Evolutionary conservation across 2,113 vertebrate species (phyloP), one percentile per base, ranked within the genome.

Genomic region (Tachysurus fulvidraco): DNA sequence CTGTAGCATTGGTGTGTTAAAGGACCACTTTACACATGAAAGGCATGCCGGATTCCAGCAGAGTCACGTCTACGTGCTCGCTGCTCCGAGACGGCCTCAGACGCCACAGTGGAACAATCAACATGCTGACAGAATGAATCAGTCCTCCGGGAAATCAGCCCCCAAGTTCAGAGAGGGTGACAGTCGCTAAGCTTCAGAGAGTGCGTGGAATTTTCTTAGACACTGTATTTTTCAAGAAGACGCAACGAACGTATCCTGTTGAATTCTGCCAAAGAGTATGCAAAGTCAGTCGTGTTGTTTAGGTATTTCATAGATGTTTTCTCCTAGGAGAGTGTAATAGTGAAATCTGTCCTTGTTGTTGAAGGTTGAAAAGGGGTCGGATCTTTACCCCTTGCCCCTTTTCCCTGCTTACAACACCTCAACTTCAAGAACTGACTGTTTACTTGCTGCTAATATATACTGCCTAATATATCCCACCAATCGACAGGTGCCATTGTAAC

Each of bases 61-160:
- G 83, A 62, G 83, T 77, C 77, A 86, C 79, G 57, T 90, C 77
- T 82, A 62, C 71, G n/a, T 28, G 83, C 79, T 67, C 46, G 14
- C 67, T 52, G 69, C 71, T 78, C 60, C 28, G 67, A 86, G 64
- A 62, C 78, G 65, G 78, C 81, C 54, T 78, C 71, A 57, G 55
- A 90, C 36, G 69, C 69, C 79, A 83, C 17, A 23, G 82, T 25
- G 55, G 81, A 85, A 86, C 87, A 85, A 67, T 55, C 85, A 83
- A 80, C 83, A 73, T 84, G 86, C 81, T 88, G 89, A 83, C 81
- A 69, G 85, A 84, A 81, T 83, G 85, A 86, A 86, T 88, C 62
- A 76, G 62, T 83, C 84, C 81, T 84, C 19, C 6, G 81, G 84
- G 89, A 88, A 88, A 88, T 83, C 81, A 64, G 55, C 77, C 23